A percentile compares a stretch with the other conserved stretches of the same genome.
Conservation (phyloP, 2,797 vertebrate species). For the Etheostoma nigrum region DNA sequence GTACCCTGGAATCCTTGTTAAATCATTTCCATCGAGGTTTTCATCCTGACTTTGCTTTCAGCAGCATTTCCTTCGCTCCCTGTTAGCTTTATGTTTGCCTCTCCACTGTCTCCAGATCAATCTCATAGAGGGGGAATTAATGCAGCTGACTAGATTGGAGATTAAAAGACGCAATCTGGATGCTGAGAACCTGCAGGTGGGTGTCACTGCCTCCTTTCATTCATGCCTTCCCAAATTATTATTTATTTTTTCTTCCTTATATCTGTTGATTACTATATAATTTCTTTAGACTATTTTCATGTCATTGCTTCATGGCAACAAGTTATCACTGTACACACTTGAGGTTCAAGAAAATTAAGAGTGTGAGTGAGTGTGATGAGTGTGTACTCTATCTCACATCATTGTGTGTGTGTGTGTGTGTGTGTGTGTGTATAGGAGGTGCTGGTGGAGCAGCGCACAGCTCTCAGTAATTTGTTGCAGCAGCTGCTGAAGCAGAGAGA, state of each 20-base stretch:
- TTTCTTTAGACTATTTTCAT: constrained; percentile 43
- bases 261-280: not conserved
- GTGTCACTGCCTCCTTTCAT: constrained; percentile 75
- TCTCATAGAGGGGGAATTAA: constrained; percentile 97
- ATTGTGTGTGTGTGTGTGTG: not conserved
- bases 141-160: constrained; percentile 98
- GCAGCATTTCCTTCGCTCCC: constrained; percentile 41
- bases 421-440: constrained; percentile 85
- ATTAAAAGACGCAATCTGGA: constrained; percentile 96
- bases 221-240: constrained; percentile 22
- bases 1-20: not conserved
- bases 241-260: not conserved
- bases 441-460: constrained; percentile 88
- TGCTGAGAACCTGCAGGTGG: constrained; percentile 95
- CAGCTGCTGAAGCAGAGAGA: constrained; percentile 95
- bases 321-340: not conserved
- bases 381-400: not conserved
- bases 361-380: not conserved
- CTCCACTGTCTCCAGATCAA: constrained; percentile 96
- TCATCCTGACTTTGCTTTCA: constrained; percentile 29
- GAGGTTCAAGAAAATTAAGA: not conserved
- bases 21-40: constrained; percentile 38
- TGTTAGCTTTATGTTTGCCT: constrained; percentile 68
- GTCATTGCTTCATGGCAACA: constrained; percentile 51
- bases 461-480: constrained; percentile 89